phyloP scores from a whole-genome alignment of 2,888 invertebrate species.

The Limnephilus auricula region DNA sequence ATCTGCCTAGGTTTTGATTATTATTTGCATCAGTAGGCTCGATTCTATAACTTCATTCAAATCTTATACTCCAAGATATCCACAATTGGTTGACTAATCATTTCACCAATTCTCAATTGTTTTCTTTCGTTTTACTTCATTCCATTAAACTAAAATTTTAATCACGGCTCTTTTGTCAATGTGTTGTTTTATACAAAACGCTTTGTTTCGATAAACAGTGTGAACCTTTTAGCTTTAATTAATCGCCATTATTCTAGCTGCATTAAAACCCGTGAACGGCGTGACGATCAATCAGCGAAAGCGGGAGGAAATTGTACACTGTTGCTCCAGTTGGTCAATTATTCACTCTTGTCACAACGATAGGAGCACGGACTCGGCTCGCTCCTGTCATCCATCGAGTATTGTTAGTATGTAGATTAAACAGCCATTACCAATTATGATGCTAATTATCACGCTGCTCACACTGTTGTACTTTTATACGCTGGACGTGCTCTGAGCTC shows the following conservation, averaged over 20 bases:
- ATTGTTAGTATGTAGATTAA: slow-evolving; percentile 23
- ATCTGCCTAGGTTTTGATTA: neutral
- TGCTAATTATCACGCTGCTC: slow-evolving; percentile 18
- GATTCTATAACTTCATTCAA: neutral
- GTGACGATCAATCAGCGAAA: neutral
- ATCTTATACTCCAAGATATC: neutral
- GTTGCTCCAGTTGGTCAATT: neutral
- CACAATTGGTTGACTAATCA: neutral
- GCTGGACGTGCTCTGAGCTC: slow-evolving; percentile 32
- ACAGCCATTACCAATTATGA: slow-evolving; percentile 34
- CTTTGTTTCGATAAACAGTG: neutral
- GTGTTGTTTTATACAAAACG: neutral
- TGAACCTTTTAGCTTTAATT: neutral
- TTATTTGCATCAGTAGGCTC: neutral
- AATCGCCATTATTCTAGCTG: neutral
- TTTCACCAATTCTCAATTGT: neutral
- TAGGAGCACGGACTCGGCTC: neutral
- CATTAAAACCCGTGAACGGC: neutral
- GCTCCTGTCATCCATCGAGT: neutral
- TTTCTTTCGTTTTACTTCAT: neutral
- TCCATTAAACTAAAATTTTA: neutral
- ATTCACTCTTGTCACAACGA: neutral
- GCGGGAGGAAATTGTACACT: neutral
- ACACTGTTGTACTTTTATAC: slow-evolving; percentile 3
- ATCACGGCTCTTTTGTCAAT: too few relatives aligned